Base-by-base conservation (phyloP, 2,888 invertebrate species). In the Amblyteles armatorius region DNA sequence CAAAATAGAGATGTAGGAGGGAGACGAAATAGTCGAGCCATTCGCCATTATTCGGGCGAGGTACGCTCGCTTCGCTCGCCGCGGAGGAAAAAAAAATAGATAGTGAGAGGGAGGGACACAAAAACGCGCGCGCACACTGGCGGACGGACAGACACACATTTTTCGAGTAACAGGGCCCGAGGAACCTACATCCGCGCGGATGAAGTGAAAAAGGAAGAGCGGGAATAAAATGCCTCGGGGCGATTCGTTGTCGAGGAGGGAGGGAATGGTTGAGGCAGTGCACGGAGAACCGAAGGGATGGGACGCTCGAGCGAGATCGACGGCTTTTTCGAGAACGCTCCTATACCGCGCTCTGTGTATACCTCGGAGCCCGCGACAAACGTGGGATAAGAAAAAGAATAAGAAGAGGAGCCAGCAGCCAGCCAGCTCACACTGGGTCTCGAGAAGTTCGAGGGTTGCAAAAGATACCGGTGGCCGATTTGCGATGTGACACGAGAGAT, bases 181-280 rank as follows among this genome's bases (percentile, higher is more conserved):
- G 60, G 44, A 55, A 79, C 71, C 57, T 60, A 65, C 73, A 79
- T 26, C 69, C 44, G 40, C 55, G 50, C 7, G 44, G 76, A 67
- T 57, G 48, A 72, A 71, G 55, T 72, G 48, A 40, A 73, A 69
- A 77, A 36, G 44, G 60, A 50, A 79, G 68, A 73, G 44, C 26
- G 68, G 40, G 52, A 81, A 80, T 77, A 78, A 77, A 81, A 78
- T 81, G 84, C 84, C 78, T 55, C 29, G 48, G 60, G 80, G 77
- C 67, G 79, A 83, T 80, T 79, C 69, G 71, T 78, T 68, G 67
- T 60, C 72, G 76, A 48, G 73, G 57, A 9, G 26, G 22, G 22
- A 57, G 57, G 57, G 79, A 50, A 50, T 36, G 68, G 52, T 76
- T 65, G 65, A 77, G 52, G 77, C 78, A 60, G 78, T 33, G 55